Base-by-base conservation (phyloP, 1,140 invertebrate species). In the Dermatophagoides farinae region DNA sequence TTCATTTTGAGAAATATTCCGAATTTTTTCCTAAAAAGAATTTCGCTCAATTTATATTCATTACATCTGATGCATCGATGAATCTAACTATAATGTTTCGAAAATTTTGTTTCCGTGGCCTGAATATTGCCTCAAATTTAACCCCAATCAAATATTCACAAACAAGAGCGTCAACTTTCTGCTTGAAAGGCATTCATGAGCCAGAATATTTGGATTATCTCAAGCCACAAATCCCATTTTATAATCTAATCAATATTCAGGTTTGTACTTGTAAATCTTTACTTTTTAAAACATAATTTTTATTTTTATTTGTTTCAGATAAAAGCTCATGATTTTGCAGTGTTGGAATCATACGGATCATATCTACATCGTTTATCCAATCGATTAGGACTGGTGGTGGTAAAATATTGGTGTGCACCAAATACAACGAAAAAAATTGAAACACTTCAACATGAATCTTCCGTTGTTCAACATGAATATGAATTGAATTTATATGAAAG, bases 401-500 rank as follows among this genome's bases (percentile, higher is more conserved):
- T 23, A 9, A 25, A 55, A 6, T 62, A 47, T 51, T 62, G 61
- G 61, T 43, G 52, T 40, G 5, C 37, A 39, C 61, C 53, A 38
- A 57, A 62, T 43, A 38, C 14, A n/a, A 14, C 41, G 9, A 46
- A 16, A 22, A 57, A 62, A 41, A 57, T 57, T 57, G 43, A 81
- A 62, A 78, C 75, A 40, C 81, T 77, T 62, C 85, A 85, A 67
- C 79, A 79, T 12, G 75, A 75, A 58, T 82, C 79, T 59, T 74
- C 77, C 38, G 73, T 77, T 18, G 65, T 83, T 1, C 79, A 85
- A 53, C 65, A 76, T 5, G 79, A 85, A 66, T 89, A 86, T 66
- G 70, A 77, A 38, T 69, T 90, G 47, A 80, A 79, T 62, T 68
- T 81, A 0, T 90, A 86, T 71, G 82, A 88, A 71, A 77, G 86